Evolutionary conservation across 2,113 vertebrate species (phyloP).

Genomic region (Stegostoma tigrinum): DNA sequence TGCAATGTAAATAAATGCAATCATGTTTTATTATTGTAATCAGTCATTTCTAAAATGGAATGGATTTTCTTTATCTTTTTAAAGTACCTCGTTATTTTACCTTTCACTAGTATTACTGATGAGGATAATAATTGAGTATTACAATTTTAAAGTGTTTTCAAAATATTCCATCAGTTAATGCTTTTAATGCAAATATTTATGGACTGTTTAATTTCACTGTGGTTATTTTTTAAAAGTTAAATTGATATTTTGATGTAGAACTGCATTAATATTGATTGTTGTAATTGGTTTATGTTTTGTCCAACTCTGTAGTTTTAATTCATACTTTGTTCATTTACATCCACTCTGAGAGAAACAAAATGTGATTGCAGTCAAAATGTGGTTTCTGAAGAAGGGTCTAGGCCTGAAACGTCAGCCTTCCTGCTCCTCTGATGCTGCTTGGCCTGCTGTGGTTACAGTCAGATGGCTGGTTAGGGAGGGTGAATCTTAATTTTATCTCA

Average conservation of each 20-base stretch:
- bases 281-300: slow-evolving; percentile 31
- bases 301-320: background rate
- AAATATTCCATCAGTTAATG: slow-evolving; percentile 14
- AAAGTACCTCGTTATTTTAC: slow-evolving; percentile 29
- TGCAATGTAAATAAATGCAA: slow-evolving; percentile 8
- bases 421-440: no score
- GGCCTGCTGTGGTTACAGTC: background rate
- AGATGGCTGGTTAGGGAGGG: background rate
- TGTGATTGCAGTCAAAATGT: background rate
- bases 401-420: no score
- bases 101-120: background rate
- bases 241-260: slow-evolving; percentile 12
- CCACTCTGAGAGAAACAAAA: background rate
- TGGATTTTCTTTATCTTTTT: slow-evolving; percentile 18
- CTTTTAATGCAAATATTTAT: slow-evolving; percentile 34
- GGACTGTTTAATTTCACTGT: slow-evolving; percentile 23
- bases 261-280: background rate
- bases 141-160: slow-evolving; percentile 4
- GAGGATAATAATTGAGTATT: background rate
- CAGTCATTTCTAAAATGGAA: slow-evolving; percentile 34
- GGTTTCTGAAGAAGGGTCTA: no score
- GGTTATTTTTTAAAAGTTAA: background rate
- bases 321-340: background rate
- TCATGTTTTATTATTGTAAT: slow-evolving; percentile 25
- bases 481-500: background rate